Base-by-base conservation (phyloP, 2,888 invertebrate genomes). In the Spodoptera exigua region DNA sequence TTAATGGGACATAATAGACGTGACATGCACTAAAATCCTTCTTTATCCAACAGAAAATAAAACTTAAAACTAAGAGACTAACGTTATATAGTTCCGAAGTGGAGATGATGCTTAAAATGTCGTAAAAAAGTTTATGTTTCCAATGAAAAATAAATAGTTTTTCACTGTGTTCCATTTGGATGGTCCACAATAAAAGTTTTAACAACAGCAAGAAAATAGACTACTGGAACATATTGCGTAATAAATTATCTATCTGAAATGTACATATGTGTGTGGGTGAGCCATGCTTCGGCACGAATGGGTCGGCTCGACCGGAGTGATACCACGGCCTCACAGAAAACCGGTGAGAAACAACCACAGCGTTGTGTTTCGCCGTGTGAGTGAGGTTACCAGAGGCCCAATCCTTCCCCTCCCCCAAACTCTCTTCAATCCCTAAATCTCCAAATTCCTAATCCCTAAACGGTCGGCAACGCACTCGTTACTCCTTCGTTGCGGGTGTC, bases 141-240 rank as follows among this genome's bases (percentile, higher is more conserved):
- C 76, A 86, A 90, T 85, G 87, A 87, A 90, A 27, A 92, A 92
- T 91, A 92, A 92, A 93, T 92, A 91, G 88, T 84, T 88, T 89
- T 91, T 84, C 88, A 81, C 84, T 78, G 78, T 80, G 85, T 87
- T 88, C 86, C 86, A 87, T 89, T 89, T 88, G 81, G 81, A 83
- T 83, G 84, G 84, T 84, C 78, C 78, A 86, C 88, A 84, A 89
- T 92, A 90, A 92, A 92, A 89, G 80, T 66, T 65, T 91, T 91
- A 89, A 91, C 82, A 85, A 79, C 89, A 80, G 73, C 60, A 81
- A 82, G 82, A 85, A 89, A 89, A 91, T 89, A 86, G 85, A 85
- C 80, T 77, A 71, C 75, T 79, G 74, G 59, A 74, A 67, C 67
- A 55, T 78, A 76, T 84, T 82, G 75, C 76, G 73, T 74, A 78